Base-by-base conservation (phyloP, 2,113 vertebrate species). In the Megatriorchis doriae region DNA sequence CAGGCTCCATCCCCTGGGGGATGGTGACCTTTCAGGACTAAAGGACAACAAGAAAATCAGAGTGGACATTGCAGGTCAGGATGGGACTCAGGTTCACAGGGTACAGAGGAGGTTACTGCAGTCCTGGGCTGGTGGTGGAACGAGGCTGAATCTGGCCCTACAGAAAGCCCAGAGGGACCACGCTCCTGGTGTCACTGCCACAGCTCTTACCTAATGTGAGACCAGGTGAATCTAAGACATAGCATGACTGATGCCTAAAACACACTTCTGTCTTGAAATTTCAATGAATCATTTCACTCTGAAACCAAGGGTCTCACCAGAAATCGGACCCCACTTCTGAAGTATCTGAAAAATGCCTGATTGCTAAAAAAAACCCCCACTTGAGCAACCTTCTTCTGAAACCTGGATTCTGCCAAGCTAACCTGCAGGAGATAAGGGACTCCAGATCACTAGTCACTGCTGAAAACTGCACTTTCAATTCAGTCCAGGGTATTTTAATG, bases 181-280 rank as follows among this genome's bases (percentile, higher is more conserved):
- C 0, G 3, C 5, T 74, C 38, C 81, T 74, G 42, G 3, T 50
- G 48, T 22, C 42, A n/a, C 36, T 34, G 71, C 23, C 70, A 72
- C 74, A 55, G 22, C n/a, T 71, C 32, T 55, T 7, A 12, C 38
- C 34, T 65, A 11, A 21, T 0, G 0, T 4, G 36, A 67, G 55
- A 5, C 52, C 18, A 31, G 29, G 5, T 47, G 36, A 65, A 16
- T 16, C 29, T 11, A 13, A 82, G 43, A 36, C 17, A 13, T 5
- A 36, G 26, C 26, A 18, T 13, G 16, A 10, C 3, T 61, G 32
- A 29, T 9, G 22, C 62, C 70, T 36, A 55, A 40, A 67, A 36
- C 42, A 58, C 16, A 25, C 10, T 34, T 73, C 15, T 23, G 20
- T 50, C 32, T 27, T 7, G 5, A 53, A 73, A 10, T 26, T 4